A percentile compares a stretch with the other conserved stretches of the same genome.
These are phyloP conservation scores for Chrysochloris asiatica DNA, from an alignment of 2,113 vertebrate genomes.

Conservation along the genomic window DNA sequence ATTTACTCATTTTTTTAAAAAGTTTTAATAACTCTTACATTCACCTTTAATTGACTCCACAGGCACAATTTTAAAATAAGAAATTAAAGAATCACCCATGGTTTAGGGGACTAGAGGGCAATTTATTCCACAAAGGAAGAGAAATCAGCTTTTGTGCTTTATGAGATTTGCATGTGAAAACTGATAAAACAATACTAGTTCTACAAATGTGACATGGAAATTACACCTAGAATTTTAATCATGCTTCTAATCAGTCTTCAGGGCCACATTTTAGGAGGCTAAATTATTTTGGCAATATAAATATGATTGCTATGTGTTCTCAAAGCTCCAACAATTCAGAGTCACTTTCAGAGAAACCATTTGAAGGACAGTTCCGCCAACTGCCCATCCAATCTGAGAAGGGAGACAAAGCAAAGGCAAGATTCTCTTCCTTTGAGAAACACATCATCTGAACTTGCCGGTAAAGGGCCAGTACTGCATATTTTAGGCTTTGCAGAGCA, in stretches of 20 bases:
- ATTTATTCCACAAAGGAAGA: constrained; percentile 67
- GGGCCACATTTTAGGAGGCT: constrained; percentile 49
- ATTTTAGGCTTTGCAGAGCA: too few relatives aligned
- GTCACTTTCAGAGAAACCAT: constrained; percentile 32
- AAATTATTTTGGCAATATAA: constrained; percentile 56
- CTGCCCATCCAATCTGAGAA: neutral
- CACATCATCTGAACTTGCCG: neutral
- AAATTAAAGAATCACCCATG: constrained; percentile 64
- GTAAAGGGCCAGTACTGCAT: too few relatives aligned
- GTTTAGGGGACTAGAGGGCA: constrained; percentile 56
- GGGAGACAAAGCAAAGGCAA: neutral
- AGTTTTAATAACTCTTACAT: constrained; percentile 59
- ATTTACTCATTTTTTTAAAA: constrained; percentile 54
- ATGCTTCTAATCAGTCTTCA: constrained; percentile 72
- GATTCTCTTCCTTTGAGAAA: neutral
- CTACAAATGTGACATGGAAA: constrained; percentile 74
- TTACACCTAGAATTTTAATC: constrained; percentile 73
- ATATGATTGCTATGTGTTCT: constrained; percentile 25
- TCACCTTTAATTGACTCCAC: constrained; percentile 76
- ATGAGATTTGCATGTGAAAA: constrained; percentile 73
- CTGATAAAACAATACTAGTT: constrained; percentile 52
- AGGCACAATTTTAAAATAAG: constrained; percentile 75
- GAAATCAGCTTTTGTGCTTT: constrained; percentile 71
- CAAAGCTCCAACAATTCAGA: neutral
- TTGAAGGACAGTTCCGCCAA: neutral